A percentile compares a stretch with the other conserved stretches of the same genome.
Evolutionary conservation across 1,140 invertebrate species (phyloP).

Genomic region (Diuraphis noxia): DNA sequence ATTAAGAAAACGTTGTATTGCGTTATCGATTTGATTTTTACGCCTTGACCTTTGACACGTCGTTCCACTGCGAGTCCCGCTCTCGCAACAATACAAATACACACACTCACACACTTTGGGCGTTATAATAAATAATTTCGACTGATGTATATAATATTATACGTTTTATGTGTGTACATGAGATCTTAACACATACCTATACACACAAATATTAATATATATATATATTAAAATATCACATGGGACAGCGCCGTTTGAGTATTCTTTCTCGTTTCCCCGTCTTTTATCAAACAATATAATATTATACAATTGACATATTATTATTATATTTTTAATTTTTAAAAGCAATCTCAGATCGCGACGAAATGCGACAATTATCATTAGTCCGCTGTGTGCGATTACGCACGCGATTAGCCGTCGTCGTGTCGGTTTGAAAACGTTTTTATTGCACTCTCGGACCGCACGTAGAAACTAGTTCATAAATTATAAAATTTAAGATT

Average conservation of each 20-base stretch:
- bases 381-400: not conserved
- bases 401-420: not conserved
- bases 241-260: not conserved
- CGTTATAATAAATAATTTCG: slow-evolving; percentile 7
- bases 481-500: not conserved
- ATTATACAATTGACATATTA: slow-evolving; percentile 10
- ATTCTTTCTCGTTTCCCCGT: not conserved
- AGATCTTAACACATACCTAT: not conserved
- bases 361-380: slow-evolving; percentile 30
- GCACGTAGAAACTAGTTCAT: slow-evolving; percentile 16
- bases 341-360: slow-evolving; percentile 20
- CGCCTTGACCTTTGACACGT: slow-evolving; percentile 28
- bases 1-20: slow-evolving; percentile 20
- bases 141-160: not conserved
- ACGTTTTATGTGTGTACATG: not conserved
- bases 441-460: not conserved
- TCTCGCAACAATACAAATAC: slow-evolving; percentile 2
- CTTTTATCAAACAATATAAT: not conserved
- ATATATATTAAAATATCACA: not conserved
- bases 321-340: slow-evolving; percentile 9
- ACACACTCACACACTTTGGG: not conserved
- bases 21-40: slow-evolving; percentile 6
- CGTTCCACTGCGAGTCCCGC: not conserved
- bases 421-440: not conserved
- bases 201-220: not conserved